Percentiles rank a stretch among this genome's conserved stretches.
These are phyloP conservation scores for Phoeniculus purpureus DNA, from an alignment of 2,797 vertebrate species.

Conservation along the genomic window DNA sequence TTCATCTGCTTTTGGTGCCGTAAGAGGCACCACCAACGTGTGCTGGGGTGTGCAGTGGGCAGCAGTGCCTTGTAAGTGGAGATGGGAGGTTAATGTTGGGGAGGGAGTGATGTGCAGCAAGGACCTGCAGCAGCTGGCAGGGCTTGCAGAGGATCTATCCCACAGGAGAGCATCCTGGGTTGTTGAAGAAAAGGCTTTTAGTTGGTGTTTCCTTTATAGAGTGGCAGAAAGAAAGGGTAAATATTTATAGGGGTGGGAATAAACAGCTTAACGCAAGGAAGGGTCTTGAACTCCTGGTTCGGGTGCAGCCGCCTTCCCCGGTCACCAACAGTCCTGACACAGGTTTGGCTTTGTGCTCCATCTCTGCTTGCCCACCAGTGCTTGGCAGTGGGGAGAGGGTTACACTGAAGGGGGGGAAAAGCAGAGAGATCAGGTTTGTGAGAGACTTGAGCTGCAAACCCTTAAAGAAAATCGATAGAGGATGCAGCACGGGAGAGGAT, in stretches of 20 bases:
- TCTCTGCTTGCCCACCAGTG: neutral
- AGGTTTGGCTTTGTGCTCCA: neutral
- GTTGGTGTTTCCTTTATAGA: neutral
- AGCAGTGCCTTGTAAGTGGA: neutral
- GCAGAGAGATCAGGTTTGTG: neutral
- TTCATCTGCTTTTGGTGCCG: neutral
- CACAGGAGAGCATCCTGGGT: neutral
- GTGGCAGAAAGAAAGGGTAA: neutral
- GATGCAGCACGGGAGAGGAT: rapidly evolving
- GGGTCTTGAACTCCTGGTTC: neutral
- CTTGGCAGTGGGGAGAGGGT: neutral
- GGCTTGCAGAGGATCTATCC: neutral
- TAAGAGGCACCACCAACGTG: rapidly evolving
- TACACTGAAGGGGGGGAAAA: neutral
- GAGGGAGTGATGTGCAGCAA: rapidly evolving
- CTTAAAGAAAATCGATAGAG: rapidly evolving
- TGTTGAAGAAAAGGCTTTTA: neutral
- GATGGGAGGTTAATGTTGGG: rapidly evolving
- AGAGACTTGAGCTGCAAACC: neutral
- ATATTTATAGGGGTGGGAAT: neutral
- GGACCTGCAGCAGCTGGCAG: neutral
- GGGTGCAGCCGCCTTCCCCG: rapidly evolving
- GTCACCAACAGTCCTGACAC: neutral
- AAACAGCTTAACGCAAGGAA: neutral
- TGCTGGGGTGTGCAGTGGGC: neutral